Evolutionary conservation across 2,113 vertebrate species (phyloP).

Genomic region (Pollachius pollachius): DNA sequence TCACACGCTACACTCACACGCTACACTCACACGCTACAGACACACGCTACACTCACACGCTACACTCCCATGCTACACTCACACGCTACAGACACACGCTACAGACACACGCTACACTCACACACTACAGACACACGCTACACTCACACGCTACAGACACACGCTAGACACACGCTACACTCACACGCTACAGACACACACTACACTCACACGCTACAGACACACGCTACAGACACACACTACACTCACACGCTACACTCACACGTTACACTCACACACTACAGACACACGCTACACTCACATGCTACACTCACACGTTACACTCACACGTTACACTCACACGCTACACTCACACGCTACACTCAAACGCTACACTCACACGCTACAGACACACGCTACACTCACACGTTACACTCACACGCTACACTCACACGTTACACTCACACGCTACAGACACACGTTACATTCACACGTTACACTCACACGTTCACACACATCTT

Average conservation of each 20-base stretch:
- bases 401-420: neutral
- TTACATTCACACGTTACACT: constrained; percentile 64
- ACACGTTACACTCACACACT: neutral
- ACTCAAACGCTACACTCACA: constrained; percentile 86
- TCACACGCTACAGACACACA: constrained; percentile 40
- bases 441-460: neutral
- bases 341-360: too few species aligned
- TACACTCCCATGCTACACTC: too few species aligned
- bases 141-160: neutral
- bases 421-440: neutral
- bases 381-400: constrained; percentile 76
- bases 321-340: neutral
- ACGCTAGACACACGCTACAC: constrained; percentile 53
- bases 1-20: too few species aligned
- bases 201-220: neutral
- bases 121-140: too few species aligned
- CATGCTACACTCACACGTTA: neutral
- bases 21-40: neutral
- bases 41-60: constrained; percentile 66
- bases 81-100: neutral
- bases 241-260: too few species aligned
- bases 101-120: constrained; percentile 64
- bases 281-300: neutral
- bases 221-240: too few species aligned
- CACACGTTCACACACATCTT: constrained; percentile 9